Percentiles rank a stretch among this genome's conserved stretches.
These are phyloP conservation scores for Gouania willdenowi DNA, from an alignment of 2,797 vertebrate species.

Conservation along the genomic window DNA sequence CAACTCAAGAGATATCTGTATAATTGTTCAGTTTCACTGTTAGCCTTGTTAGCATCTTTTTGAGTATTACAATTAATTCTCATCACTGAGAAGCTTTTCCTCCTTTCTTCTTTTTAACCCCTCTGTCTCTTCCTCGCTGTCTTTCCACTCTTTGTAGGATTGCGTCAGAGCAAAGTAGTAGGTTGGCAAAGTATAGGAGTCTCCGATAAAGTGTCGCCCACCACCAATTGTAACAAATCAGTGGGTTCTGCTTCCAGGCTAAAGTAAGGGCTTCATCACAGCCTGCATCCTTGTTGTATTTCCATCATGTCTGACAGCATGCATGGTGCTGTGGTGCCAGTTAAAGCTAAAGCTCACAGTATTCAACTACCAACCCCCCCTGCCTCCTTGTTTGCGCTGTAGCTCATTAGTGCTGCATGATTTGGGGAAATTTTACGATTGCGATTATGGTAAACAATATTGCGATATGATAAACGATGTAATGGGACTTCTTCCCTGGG, in stretches of 20 bases:
- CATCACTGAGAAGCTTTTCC: slow-evolving; percentile 7
- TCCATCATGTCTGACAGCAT: slow-evolving; percentile 54
- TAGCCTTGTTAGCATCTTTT: slow-evolving; percentile 1
- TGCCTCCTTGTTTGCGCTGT: too few species aligned
- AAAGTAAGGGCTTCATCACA: slow-evolving; percentile 84
- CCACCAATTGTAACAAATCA: slow-evolving; percentile 73
- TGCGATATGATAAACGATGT: too few species aligned
- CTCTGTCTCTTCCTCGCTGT: slow-evolving; percentile 52
- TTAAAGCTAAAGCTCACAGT: too few species aligned
- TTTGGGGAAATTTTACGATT: too few species aligned
- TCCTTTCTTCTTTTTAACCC: slow-evolving; percentile 32
- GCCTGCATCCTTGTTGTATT: slow-evolving; percentile 65
- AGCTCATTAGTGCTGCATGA: too few species aligned
- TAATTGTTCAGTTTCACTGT: slow-evolving; percentile 30
- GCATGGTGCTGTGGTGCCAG: slow-evolving; percentile 71
- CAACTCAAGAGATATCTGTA: slow-evolving; percentile 20
- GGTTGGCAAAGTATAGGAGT: slow-evolving; percentile 99
- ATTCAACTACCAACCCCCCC: background rate
- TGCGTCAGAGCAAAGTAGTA: slow-evolving; percentile 99
- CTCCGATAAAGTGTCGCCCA: slow-evolving; percentile 84
- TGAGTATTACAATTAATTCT: slow-evolving; percentile 12
- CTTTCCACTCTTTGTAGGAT: slow-evolving; percentile 90
- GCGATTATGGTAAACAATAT: too few species aligned
- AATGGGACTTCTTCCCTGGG: too few species aligned
- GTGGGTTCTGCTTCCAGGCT: slow-evolving; percentile 72